Percentiles rank a stretch among this genome's conserved stretches.
phyloP scores from a whole-genome alignment of 1,140 invertebrate species.

The Drosophila pachea region DNA sequence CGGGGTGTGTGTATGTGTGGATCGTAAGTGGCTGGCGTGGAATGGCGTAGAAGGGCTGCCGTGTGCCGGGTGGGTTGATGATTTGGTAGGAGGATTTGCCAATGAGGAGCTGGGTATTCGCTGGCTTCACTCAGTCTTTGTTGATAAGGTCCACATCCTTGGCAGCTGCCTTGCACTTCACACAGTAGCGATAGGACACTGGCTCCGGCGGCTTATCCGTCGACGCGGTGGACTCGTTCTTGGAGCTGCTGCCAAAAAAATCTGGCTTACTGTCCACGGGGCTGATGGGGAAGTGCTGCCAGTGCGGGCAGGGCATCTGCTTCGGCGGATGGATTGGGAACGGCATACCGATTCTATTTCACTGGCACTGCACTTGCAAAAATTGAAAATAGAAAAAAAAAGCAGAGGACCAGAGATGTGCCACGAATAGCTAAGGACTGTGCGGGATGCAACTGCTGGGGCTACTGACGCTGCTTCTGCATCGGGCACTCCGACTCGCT shows the following conservation, averaged over 20 bases:
- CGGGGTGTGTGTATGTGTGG: neutral
- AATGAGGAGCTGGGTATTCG: neutral
- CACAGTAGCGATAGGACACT: constrained; percentile 61
- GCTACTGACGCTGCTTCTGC: constrained; percentile 15
- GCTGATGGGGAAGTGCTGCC: constrained; percentile 75
- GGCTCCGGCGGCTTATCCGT: constrained; percentile 60
- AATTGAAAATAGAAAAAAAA: neutral
- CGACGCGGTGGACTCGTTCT: neutral
- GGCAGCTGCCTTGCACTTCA: constrained; percentile 55
- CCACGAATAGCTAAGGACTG: neutral
- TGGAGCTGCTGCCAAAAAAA: constrained; percentile 45
- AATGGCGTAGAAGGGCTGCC: neutral
- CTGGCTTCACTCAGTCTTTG: constrained; percentile 35
- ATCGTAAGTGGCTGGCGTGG: neutral
- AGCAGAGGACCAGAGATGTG: neutral
- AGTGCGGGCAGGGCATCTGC: constrained; percentile 76
- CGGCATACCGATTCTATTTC: constrained; percentile 48
- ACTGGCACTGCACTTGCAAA: constrained; percentile 18
- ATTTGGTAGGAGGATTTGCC: no score
- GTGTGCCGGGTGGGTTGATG: no score
- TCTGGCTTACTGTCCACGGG: constrained; percentile 59
- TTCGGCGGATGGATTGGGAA: constrained; percentile 73
- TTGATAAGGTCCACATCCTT: constrained; percentile 32
- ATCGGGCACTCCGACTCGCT: constrained; percentile 44
- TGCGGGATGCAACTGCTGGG: constrained; percentile 4